These are phyloP conservation scores for Schrankia costaestrigalis DNA, from an alignment of 2,888 invertebrate species.

Conservation along the genomic window DNA sequence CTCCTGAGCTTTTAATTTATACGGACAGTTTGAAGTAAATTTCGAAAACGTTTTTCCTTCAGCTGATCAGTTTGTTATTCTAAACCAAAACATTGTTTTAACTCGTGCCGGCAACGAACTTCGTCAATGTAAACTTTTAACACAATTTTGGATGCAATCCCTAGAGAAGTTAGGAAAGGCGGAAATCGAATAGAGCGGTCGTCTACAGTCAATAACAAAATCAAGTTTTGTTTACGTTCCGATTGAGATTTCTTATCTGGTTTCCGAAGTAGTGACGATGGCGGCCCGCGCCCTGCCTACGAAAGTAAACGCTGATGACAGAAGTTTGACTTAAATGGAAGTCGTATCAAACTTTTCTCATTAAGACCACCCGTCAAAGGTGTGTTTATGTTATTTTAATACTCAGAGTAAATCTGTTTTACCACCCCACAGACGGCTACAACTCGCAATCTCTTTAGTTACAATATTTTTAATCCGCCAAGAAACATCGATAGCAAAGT, in stretches of 20 bases:
- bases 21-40: constrained; percentile 9
- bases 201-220: constrained; percentile 52
- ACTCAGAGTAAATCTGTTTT: constrained; percentile 62
- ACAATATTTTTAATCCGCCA: constrained; percentile 6
- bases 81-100: constrained; percentile 53
- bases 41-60: constrained; percentile 27
- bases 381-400: constrained; percentile 77
- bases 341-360: constrained; percentile 78
- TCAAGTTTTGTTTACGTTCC: constrained; percentile 66
- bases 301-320: constrained; percentile 72
- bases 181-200: constrained; percentile 54
- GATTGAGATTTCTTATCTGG: constrained; percentile 57
- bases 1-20: constrained; percentile 18
- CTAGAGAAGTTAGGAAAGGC: constrained; percentile 50
- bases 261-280: constrained; percentile 38
- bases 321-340: constrained; percentile 76
- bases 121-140: constrained; percentile 64
- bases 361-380: constrained; percentile 76
- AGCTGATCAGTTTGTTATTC: constrained; percentile 49
- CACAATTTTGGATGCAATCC: constrained; percentile 62
- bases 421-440: constrained; percentile 23
- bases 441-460: constrained; percentile 19
- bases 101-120: constrained; percentile 46
- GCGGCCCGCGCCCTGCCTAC: constrained; percentile 52
- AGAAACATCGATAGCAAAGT: constrained; percentile 2